These are phyloP conservation scores for Drosophila takahashii DNA, from an alignment of 1,140 invertebrate genomes.

Conservation along the genomic window DNA sequence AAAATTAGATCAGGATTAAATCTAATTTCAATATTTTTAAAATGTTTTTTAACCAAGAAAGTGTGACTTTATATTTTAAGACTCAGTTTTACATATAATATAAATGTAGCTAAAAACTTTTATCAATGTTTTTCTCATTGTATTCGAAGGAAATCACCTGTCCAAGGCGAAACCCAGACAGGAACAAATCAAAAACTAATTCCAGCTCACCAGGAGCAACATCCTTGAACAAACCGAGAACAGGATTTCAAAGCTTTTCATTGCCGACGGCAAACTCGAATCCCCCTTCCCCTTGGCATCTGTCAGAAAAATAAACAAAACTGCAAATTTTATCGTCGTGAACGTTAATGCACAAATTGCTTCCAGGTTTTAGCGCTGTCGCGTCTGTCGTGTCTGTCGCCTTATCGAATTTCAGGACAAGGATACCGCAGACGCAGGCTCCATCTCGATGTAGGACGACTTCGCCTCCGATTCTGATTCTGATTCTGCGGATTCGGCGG, in stretches of 20 bases:
- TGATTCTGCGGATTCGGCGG: conserved; percentile 21
- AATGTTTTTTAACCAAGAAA: too few relatives aligned
- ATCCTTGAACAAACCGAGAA: conserved; percentile 57
- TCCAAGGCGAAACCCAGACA: conserved; percentile 46
- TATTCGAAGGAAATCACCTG: conserved; percentile 37
- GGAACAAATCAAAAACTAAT: conserved; percentile 73
- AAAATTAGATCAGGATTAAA: too few relatives aligned
- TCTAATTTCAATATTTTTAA: too few relatives aligned
- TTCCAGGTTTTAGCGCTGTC: conserved; percentile 75
- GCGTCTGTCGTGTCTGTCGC: conserved; percentile 38
- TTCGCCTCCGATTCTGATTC: conserved; percentile 8
- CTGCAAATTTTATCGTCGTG: conserved; percentile 79
- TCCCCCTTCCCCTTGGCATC: conserved; percentile 23
- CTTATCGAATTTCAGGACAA: conserved; percentile 76
- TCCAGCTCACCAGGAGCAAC: conserved; percentile 53
- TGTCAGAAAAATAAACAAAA: conserved; percentile 82
- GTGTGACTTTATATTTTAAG: not conserved
- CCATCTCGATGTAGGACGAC: conserved; percentile 4
- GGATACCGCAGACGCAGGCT: conserved; percentile 46
- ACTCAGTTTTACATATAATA: not conserved
- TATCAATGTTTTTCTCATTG: conserved; percentile 9
- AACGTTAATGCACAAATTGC: conserved; percentile 83
- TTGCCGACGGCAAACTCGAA: conserved; percentile 26
- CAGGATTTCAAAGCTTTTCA: conserved; percentile 65
- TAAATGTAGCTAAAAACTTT: not conserved